Evolutionary conservation across 2,888 invertebrate genomes (phyloP), one percentile per base, ranked within the genome.

Genomic region (Philaethria dido): DNA sequence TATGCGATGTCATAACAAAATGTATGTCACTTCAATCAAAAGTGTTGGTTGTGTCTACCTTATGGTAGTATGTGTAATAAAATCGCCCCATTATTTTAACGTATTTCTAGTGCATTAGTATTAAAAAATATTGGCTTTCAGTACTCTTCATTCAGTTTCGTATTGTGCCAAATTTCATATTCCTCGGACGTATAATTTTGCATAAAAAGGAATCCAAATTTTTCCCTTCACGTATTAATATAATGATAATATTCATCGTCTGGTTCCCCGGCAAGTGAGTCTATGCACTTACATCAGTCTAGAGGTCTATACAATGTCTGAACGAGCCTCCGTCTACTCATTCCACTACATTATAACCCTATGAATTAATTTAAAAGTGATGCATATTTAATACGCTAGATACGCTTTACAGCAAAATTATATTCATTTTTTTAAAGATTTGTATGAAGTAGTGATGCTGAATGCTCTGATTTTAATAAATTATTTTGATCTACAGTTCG

Each of bases 261-360:
- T 29, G 16, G 6, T 4, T 9, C 52, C 13, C 29, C 29, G 3
- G 29, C 16, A 52, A 52, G 33, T 29, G 29, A 52, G 16, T 29
- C 29, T 50, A 50, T 29, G 13, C 29, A 52, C 29, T 52, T 33
- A 33, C 29, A 52, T 52, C 29, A 52, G 52, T 52, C 29, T 52
- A 52, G 18, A 52, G 29, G 52, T 52, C 33, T 52, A 16, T 29
- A 52, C 52, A 52, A 29, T 52, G 52, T 52, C 29, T 52, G 52
- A 52, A 52, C 52, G 16, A 52, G 50, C 29, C 52, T n/a, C 16
- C 57, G 22, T 22, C 54, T 25, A 64, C 57, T 66, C 20, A 60
- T 42, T 66, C 52, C 42, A 44, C 20, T 65, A 48, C 39, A 57
- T 64, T 55, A 57, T 50, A 22, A 33, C 57, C 36, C 14, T 36